Base-by-base conservation (phyloP, 2,888 invertebrate genomes). In the Philhelius pedissequus region DNA sequence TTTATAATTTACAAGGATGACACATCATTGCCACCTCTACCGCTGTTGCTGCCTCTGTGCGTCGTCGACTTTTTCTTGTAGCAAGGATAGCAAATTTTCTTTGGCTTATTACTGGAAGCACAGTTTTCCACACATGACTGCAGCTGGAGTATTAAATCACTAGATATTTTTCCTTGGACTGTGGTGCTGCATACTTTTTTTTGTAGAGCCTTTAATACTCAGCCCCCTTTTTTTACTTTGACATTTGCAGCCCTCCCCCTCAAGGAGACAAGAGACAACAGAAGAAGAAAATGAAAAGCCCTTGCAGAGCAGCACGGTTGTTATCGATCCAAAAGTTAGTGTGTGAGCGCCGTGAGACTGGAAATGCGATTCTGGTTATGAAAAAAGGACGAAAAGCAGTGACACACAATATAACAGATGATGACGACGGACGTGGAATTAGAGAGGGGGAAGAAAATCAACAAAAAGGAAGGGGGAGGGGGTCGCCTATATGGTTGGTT, bases 371-470 rank as follows among this genome's bases (percentile, higher is more conserved):
- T 84, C 68, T 75, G 60, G 32, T 54, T 68, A 56, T 84, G 80
- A 68, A 79, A 84, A 62, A 80, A 73, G 70, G 56, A 74, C 54
- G 58, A 56, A 4, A 27, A 58, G 68, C 70, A 78, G 73, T 78
- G 80, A 80, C 80, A 80, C 80, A 84, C 74, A 84, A 84, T 79
- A 80, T 79, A 80, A 84, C 80, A 82, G 25, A 45, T 60, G 69
- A 83, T 69, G 75, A 84, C 64, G 78, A 64, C 52, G 60, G 60
- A 58, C 70, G 50, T 56, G 69, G 78, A 58, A 48, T n/a, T n/a
- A 6, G 20, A 18, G n/a, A n/a, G 32, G 48, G 15, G 40, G 15
- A 4, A 25, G 13, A 60, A 38, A 45, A 52, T 27, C 18, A 50
- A 40, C 71, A 58, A 64, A 56, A 70, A 20, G 9, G 11, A 30